Conservation (phyloP, 2,888 invertebrate genomes). For the Phaonia tiefii region DNA sequence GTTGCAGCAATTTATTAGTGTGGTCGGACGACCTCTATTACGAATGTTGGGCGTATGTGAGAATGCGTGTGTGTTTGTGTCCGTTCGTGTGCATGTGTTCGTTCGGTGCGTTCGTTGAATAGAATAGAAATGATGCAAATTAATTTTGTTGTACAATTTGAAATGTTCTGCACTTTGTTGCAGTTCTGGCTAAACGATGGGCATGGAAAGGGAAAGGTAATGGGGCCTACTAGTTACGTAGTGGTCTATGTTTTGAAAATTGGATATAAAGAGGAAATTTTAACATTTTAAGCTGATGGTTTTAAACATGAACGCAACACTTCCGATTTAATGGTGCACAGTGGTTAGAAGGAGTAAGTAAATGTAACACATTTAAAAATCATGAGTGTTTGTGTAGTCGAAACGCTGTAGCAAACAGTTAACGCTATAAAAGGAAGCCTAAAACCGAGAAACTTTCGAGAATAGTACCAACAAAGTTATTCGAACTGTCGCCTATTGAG, state of each 20-base stretch:
- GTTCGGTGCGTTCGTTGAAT: slow-evolving; percentile 14
- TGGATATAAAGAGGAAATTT: slow-evolving; percentile 54
- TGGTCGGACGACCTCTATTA: slow-evolving; percentile 50
- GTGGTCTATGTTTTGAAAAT: slow-evolving; percentile 28
- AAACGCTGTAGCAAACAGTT: no score
- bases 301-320: slow-evolving; percentile 60
- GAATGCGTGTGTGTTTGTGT: background rate
- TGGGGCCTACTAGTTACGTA: slow-evolving; percentile 25
- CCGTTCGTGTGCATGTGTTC: background rate
- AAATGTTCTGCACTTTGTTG: slow-evolving; percentile 24
- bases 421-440: no score
- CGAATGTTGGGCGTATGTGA: background rate
- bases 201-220: background rate
- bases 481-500: no score
- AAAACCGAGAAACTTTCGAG: no score
- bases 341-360: no score
- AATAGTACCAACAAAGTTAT: no score
- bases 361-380: no score
- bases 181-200: background rate
- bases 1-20: slow-evolving; percentile 55
- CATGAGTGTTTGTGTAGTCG: no score
- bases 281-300: slow-evolving; percentile 56
- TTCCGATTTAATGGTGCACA: slow-evolving; percentile 47
- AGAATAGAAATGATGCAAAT: slow-evolving; percentile 54
- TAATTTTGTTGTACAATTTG: slow-evolving; percentile 52